Evolutionary conservation across 2,113 vertebrate genomes (phyloP), one percentile per base, ranked within the genome.

Genomic region (Takifugu flavidus): DNA sequence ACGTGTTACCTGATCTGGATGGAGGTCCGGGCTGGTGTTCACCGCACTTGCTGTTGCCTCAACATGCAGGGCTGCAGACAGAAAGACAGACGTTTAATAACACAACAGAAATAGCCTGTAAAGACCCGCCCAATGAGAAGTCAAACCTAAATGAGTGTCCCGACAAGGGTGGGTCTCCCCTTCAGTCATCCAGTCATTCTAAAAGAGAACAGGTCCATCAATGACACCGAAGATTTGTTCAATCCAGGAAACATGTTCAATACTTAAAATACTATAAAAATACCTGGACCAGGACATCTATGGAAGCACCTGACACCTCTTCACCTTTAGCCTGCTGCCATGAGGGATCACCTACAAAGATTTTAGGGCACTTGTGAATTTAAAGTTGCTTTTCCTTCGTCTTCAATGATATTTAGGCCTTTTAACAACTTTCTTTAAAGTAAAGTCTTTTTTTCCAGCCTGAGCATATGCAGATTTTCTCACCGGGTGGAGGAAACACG

Each of bases 121-220:
- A 20, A 20, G 20, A 31, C 7, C 29, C 7, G 2, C 29, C 29
- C 29, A 31, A 31, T 6, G 34, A 20, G 20, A 13, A 15, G 47
- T 63, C 57, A 68, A 69, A 87, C 80, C 69, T 62, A 54, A 65
- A 25, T 10, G 6, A 49, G 28, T 0, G 6, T 61, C 65, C 20
- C 0, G 0, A 27, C 2, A n/a, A 15, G 15, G 34, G 45, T 3
- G 12, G 27, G 25, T 0, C 5, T 59, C 53, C 5, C 54, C 64
- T 39, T 57, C 54, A 13, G 51, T 25, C 28, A 50, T 39, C 0
- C 13, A 39, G 50, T 70, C 57, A 52, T 31, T 53, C 80, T 83
- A 20, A 50, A 84, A 77, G 4, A 68, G 3, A 75, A 43, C 14
- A 62, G 31, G 66, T 45, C n/a, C 13, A 43, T 61, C 15, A 51